phyloP scores from a whole-genome alignment of 2,797 vertebrate genomes.

The Paramormyrops hopkinsi region DNA sequence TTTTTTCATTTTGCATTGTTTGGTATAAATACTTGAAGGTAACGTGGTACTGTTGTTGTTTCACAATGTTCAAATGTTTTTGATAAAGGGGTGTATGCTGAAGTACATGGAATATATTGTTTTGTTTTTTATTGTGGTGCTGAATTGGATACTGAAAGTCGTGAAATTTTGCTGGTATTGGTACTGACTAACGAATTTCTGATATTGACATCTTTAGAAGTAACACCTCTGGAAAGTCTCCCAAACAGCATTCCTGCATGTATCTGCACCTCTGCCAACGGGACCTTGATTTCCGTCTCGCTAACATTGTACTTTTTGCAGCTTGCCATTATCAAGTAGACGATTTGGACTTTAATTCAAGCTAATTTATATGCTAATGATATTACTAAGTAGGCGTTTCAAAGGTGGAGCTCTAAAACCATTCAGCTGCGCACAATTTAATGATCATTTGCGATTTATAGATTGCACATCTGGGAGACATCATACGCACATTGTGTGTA shows the following conservation, averaged over 20 bases:
- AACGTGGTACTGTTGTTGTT: not conserved
- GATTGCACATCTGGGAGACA: not conserved
- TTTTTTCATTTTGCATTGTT: not conserved
- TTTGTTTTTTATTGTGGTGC: not conserved
- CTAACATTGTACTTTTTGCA: not conserved
- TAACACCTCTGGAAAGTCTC: not conserved
- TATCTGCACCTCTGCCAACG: not conserved
- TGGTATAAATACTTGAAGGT: not conserved
- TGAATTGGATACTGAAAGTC: not conserved
- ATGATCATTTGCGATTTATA: not conserved
- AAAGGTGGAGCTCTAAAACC: not conserved
- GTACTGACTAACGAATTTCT: not conserved
- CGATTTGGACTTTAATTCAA: not conserved
- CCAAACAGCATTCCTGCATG: not conserved
- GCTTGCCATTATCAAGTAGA: not conserved
- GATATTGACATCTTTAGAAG: not conserved
- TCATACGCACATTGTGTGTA: not conserved
- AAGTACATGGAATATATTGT: not conserved
- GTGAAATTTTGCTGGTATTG: not conserved
- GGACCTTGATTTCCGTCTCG: not conserved
- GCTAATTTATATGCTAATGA: not conserved
- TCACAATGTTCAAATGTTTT: not conserved
- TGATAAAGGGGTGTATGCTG: not conserved
- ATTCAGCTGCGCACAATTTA: not conserved
- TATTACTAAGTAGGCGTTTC: not conserved